A percentile compares a stretch with the other conserved stretches of the same genome.
Evolutionary conservation across 2,797 vertebrate species (phyloP).

Genomic region (Falco concolor): DNA sequence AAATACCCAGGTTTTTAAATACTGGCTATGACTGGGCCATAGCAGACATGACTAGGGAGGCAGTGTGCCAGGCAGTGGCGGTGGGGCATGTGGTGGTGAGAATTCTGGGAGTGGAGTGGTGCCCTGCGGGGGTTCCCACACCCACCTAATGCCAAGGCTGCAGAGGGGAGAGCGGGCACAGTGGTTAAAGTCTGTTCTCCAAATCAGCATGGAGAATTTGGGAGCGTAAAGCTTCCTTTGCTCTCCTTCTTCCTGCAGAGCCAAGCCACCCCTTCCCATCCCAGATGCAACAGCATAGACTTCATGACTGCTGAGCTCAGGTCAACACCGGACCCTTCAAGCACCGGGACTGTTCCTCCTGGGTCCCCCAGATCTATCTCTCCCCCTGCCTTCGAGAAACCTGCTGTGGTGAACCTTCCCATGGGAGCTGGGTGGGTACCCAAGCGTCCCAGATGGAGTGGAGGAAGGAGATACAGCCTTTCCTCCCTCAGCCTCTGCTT

Average conservation of each 20-base stretch:
- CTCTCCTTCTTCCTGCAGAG: neutral
- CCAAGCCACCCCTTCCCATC: neutral
- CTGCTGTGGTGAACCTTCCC: neutral
- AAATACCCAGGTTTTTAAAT: neutral
- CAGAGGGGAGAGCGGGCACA: neutral
- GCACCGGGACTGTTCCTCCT: neutral
- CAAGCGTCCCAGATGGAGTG: rapidly evolving
- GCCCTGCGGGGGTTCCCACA: neutral
- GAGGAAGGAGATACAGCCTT: neutral
- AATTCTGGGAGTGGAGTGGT: neutral
- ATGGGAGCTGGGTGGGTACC: neutral
- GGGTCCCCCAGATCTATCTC: neutral
- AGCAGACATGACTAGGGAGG: neutral
- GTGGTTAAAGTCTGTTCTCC: neutral
- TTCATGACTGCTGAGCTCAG: rapidly evolving
- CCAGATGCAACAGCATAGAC: neutral
- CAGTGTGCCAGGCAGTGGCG: neutral
- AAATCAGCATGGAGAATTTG: neutral
- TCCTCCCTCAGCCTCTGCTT: neutral
- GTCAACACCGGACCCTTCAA: rapidly evolving
- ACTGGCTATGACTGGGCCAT: neutral
- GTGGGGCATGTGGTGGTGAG: neutral
- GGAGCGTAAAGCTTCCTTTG: neutral
- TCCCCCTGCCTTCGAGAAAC: neutral
- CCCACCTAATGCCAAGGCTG: neutral